Evolutionary conservation across 2,113 vertebrate genomes (phyloP), one percentile per base, ranked within the genome.

Genomic region (Lampris incognitus): DNA sequence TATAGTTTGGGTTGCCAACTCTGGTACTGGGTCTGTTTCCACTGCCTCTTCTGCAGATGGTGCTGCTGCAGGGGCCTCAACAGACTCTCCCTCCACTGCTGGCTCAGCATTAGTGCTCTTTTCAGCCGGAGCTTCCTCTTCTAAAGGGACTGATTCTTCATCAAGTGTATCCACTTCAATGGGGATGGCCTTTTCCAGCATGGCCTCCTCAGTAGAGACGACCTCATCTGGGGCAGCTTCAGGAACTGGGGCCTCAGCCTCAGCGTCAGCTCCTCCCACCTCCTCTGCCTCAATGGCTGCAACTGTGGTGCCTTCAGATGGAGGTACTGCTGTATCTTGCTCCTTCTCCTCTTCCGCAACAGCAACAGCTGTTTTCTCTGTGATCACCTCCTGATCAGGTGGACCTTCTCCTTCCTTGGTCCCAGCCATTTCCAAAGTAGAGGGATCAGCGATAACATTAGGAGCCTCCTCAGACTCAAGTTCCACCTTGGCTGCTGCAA

Each of bases 371-470:
- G 50, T 57, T 51, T 74, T 75, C 2, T 81, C 81, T 4, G 2
- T 1, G 7, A 41, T 37, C 6, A 52, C 50, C 57, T 74, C 75
- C 36, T 70, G 81, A 66, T 5, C 41, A 79, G 62, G 44, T 50
- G 58, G 57, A 62, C 69, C 10, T 9, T 64, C 78, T 52, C 42
- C 52, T 51, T 66, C 84, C 63, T 81, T 74, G 46, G 54, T 51
- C 1, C 10, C 57, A 42, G 38, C n/a, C 58, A 9, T 57, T 57
- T 55, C 81, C 38, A 83, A 74, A 7, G 1, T 3, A 13, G 11
- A 10, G 24, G n/a, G 9, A 41, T 13, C 56, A n/a, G 6, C 38
- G 36, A 48, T 46, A 61, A 9, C 40, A 68, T 13, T 49, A 8
- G 37, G 46, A 39, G 1, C 63, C 13, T 82, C 79, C 24, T 48